Percentiles rank a stretch among this genome's conserved stretches.
Conservation (phyloP, 2,888 invertebrate genomes). For the Lapara coniferarum region DNA sequence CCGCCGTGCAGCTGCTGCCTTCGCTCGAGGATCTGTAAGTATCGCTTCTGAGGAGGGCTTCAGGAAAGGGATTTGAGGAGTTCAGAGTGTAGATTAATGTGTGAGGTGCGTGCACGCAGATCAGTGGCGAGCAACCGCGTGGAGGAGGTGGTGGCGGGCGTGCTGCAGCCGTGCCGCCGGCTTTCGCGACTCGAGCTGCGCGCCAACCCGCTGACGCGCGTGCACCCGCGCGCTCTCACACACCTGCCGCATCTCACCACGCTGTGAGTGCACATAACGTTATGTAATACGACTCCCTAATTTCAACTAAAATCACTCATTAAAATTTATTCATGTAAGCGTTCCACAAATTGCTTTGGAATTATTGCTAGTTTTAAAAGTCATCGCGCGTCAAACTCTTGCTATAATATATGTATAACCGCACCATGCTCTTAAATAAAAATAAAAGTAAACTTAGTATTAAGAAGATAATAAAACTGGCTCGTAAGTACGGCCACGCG, state of each 20-base stretch:
- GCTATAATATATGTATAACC: too few species aligned
- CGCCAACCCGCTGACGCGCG: constrained; percentile 90
- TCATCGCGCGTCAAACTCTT: too few species aligned
- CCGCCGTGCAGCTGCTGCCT: constrained; percentile 88
- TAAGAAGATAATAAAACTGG: too few species aligned
- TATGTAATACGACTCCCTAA: background rate
- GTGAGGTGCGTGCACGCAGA: constrained; percentile 72
- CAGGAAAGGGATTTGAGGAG: background rate
- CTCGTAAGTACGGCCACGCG: too few species aligned
- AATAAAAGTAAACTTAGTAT: too few species aligned
- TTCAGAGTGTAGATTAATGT: background rate
- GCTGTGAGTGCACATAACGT: constrained; percentile 57
- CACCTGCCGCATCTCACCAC: constrained; percentile 86
- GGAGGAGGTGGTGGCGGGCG: constrained; percentile 87
- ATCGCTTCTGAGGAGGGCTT: background rate
- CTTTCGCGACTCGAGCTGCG: constrained; percentile 91
- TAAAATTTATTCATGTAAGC: too few species aligned
- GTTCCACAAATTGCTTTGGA: too few species aligned
- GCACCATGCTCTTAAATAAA: too few species aligned
- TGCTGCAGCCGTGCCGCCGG: constrained; percentile 86
- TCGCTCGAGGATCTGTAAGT: constrained; percentile 95
- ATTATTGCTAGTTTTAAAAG: too few species aligned
- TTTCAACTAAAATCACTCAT: background rate
- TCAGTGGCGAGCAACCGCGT: constrained; percentile 93
- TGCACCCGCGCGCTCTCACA: constrained; percentile 88